Percentiles rank a stretch among this genome's conserved stretches.
phyloP scores from a whole-genome alignment of 2,113 vertebrate genomes.

The Brevimyrus niger region DNA sequence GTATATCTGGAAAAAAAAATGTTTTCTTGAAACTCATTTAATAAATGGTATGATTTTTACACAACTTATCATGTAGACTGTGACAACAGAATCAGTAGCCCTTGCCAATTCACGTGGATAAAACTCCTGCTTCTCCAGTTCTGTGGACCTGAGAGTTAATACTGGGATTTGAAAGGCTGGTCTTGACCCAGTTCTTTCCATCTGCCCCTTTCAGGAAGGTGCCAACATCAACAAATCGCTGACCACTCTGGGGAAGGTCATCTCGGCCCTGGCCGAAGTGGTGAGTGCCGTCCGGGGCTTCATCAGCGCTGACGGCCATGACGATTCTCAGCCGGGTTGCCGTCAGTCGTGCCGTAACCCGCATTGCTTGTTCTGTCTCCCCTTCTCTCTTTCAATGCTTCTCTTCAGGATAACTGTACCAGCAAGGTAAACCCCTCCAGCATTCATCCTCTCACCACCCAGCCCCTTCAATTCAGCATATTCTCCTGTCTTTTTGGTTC shows the following conservation, averaged over 20 bases:
- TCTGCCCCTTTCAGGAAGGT: constrained; percentile 73
- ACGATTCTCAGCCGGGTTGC: constrained; percentile 27
- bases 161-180: neutral
- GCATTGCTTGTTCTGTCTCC: constrained; percentile 44
- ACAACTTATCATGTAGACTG: neutral
- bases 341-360: constrained; percentile 46
- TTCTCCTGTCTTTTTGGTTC: neutral
- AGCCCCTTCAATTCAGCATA: neutral
- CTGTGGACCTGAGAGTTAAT: neutral
- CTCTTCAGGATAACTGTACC: constrained; percentile 88
- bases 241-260: constrained; percentile 96
- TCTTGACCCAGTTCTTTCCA: constrained; percentile 18
- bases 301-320: neutral
- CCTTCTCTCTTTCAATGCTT: constrained; percentile 65
- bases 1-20: neutral
- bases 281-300: constrained; percentile 64
- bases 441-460: constrained; percentile 27
- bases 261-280: constrained; percentile 96
- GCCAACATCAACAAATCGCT: constrained; percentile 99
- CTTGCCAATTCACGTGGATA: neutral
- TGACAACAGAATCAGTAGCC: neutral
- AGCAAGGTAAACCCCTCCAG: constrained; percentile 81
- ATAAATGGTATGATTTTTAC: neutral
- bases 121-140: neutral
- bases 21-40: neutral